Conservation (phyloP, 2,113 vertebrate species). For the Verasper variegatus region DNA sequence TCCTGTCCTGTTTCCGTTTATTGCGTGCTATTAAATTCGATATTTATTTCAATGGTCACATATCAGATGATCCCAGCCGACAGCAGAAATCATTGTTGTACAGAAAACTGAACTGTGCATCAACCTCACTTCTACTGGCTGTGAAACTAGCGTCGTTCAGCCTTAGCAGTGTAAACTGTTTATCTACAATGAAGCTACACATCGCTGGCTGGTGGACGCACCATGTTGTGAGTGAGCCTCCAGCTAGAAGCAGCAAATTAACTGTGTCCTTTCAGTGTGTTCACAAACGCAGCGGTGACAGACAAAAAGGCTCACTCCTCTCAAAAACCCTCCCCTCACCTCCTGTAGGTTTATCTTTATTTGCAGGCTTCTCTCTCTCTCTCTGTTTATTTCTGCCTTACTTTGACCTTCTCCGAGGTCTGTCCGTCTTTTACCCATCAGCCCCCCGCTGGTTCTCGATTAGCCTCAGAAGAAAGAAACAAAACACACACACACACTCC, state of each 20-base stretch:
- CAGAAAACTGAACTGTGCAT: too few relatives aligned
- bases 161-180: too few relatives aligned
- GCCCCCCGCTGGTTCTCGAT: conserved; percentile 63
- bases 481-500: neutral
- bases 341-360: neutral
- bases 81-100: neutral
- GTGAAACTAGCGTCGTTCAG: too few relatives aligned
- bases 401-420: conserved; percentile 46
- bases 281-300: neutral
- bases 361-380: neutral
- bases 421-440: conserved; percentile 64
- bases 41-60: too few relatives aligned
- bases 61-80: too few relatives aligned
- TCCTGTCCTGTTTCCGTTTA: too few relatives aligned
- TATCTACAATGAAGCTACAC: neutral
- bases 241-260: neutral
- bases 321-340: neutral
- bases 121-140: too few relatives aligned
- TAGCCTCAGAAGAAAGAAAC: conserved; percentile 28
- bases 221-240: neutral
- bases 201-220: neutral
- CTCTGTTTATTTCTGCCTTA: neutral
- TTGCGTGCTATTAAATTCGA: too few relatives aligned
- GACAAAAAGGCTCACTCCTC: neutral
- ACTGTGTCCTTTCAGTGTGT: neutral